Evolutionary conservation across 2,797 vertebrate species (phyloP).

Genomic region (Cynodonichthys magdalenae): DNA sequence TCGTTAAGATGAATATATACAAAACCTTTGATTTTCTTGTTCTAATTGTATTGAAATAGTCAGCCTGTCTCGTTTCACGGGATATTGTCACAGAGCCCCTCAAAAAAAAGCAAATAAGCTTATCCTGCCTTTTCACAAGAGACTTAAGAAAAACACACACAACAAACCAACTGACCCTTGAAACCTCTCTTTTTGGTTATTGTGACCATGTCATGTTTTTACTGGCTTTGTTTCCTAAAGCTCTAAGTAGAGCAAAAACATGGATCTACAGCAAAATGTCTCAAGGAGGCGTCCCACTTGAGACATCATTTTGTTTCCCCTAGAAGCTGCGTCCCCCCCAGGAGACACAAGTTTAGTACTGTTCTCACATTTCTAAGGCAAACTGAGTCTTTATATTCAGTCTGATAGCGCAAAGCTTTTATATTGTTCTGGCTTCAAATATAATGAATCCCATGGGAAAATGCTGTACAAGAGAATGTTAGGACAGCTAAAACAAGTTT

Average conservation of each 20-base stretch:
- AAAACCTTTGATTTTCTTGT: neutral
- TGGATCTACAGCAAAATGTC: constrained; percentile 43
- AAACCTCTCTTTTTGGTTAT: constrained; percentile 69
- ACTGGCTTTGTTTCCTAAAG: constrained; percentile 69
- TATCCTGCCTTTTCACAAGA: constrained; percentile 77
- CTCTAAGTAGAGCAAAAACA: constrained; percentile 52
- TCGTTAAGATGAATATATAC: neutral
- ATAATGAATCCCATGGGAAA: constrained; percentile 24
- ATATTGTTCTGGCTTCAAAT: constrained; percentile 4
- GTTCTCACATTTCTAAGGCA: constrained; percentile 67
- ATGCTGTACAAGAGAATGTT: neutral
- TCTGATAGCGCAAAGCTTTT: constrained; percentile 38
- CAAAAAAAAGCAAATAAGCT: constrained; percentile 55
- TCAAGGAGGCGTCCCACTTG: constrained; percentile 49
- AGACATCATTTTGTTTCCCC: neutral
- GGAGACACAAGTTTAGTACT: constrained; percentile 64
- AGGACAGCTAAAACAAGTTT: neutral
- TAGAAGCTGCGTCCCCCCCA: constrained; percentile 24
- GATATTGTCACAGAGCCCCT: constrained; percentile 50
- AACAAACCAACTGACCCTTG: constrained; percentile 76
- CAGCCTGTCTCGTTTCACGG: constrained; percentile 34
- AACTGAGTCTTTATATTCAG: constrained; percentile 40
- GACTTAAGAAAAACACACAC: constrained; percentile 72
- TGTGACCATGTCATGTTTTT: constrained; percentile 72
- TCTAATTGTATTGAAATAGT: constrained; percentile 43